phyloP scores from a whole-genome alignment of 1,140 invertebrate species.

The Portunus trituberculatus region DNA sequence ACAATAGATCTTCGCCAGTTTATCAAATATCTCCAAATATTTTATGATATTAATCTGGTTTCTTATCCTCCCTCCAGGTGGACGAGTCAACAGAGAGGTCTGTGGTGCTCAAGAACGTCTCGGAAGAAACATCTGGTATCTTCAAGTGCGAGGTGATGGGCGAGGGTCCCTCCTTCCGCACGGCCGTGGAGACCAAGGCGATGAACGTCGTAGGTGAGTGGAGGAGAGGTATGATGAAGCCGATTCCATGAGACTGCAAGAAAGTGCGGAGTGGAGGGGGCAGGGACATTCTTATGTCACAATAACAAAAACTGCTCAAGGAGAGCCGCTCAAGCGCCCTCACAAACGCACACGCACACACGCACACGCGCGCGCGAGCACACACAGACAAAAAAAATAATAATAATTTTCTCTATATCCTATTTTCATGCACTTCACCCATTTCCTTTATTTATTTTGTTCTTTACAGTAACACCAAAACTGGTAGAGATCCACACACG shows the following conservation, averaged over 20 bases:
- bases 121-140: slow-evolving; percentile 34
- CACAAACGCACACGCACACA: too few relatives aligned
- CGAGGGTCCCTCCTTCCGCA: slow-evolving; percentile 51
- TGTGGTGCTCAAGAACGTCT: slow-evolving; percentile 52
- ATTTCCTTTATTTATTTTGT: background rate
- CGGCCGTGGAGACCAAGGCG: slow-evolving; percentile 38
- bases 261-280: too few relatives aligned
- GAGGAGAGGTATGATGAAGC: background rate
- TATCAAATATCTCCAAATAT: too few relatives aligned
- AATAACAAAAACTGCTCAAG: background rate
- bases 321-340: too few relatives aligned
- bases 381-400: too few relatives aligned
- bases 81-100: slow-evolving; percentile 43
- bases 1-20: too few relatives aligned
- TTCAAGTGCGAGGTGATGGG: slow-evolving; percentile 63
- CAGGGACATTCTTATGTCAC: background rate
- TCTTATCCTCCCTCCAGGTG: background rate
- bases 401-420: background rate
- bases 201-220: slow-evolving; percentile 63
- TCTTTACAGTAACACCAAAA: slow-evolving; percentile 55
- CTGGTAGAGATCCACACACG: slow-evolving; percentile 54
- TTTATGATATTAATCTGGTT: too few relatives aligned
- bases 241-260: background rate
- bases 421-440: background rate
- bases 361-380: too few relatives aligned